Evolutionary conservation across 2,888 invertebrate species (phyloP).

Genomic region (Andrena camellia): DNA sequence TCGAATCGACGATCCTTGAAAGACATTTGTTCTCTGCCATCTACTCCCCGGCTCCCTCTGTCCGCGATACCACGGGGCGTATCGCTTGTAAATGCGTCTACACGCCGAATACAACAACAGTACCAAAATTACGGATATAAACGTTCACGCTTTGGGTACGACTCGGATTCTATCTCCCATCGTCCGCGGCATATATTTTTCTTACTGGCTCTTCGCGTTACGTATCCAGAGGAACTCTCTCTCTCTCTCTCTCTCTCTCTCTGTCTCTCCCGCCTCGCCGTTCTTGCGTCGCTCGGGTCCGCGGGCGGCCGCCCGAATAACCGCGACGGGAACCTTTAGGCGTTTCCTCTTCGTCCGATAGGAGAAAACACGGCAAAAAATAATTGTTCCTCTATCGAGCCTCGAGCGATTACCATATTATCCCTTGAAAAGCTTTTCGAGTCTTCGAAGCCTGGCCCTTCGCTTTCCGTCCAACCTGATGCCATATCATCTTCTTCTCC

Average conservation of each 20-base stretch:
- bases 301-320: neutral
- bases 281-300: neutral
- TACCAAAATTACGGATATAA: slow-evolving; percentile 63
- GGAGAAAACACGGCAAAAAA: slow-evolving; percentile 57
- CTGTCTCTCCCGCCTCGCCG: slow-evolving; percentile 7
- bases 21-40: slow-evolving; percentile 40
- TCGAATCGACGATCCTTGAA: slow-evolving; percentile 50
- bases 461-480: neutral
- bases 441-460: slow-evolving; percentile 9
- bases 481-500: neutral
- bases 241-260: slow-evolving; percentile 1
- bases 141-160: slow-evolving; percentile 51
- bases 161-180: slow-evolving; percentile 33
- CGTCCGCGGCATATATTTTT: slow-evolving; percentile 13
- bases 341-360: slow-evolving; percentile 19
- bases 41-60: too few relatives aligned
- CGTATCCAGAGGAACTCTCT: slow-evolving; percentile 20
- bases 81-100: slow-evolving; percentile 22
- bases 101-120: slow-evolving; percentile 41
- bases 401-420: slow-evolving; percentile 34
- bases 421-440: slow-evolving; percentile 21
- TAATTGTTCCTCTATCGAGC: slow-evolving; percentile 52
- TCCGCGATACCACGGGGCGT: slow-evolving; percentile 8
- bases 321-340: slow-evolving; percentile 1
- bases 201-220: slow-evolving; percentile 28